Evolutionary conservation across 2,888 invertebrate genomes (phyloP).

Genomic region (Clepsis dumicolana): DNA sequence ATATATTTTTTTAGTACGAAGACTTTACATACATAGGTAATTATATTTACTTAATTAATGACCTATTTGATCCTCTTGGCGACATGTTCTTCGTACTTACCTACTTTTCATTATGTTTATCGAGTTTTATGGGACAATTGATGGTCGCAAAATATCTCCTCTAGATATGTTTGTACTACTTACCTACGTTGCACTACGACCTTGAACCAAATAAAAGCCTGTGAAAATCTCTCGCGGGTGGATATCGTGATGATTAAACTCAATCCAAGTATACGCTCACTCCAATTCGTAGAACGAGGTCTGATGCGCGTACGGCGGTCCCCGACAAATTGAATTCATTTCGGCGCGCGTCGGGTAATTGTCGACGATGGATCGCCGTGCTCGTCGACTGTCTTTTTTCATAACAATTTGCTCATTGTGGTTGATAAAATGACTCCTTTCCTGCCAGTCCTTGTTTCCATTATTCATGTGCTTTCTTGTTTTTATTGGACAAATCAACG

Average conservation of each 20-base stretch:
- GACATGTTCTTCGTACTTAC: too few relatives aligned
- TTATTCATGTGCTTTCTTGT: not conserved
- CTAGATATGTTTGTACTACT: too few relatives aligned
- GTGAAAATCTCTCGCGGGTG: not conserved
- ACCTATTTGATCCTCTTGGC: too few relatives aligned
- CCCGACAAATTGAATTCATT: slow-evolving; percentile 64
- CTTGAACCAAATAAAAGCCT: not conserved
- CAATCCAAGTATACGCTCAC: slow-evolving; percentile 3
- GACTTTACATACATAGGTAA: too few relatives aligned
- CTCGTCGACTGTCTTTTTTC: slow-evolving; percentile 25
- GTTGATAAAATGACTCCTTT: slow-evolving; percentile 1
- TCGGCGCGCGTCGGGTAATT: slow-evolving; percentile 60
- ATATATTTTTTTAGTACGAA: too few relatives aligned
- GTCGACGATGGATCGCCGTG: slow-evolving; percentile 55
- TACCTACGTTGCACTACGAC: too few relatives aligned
- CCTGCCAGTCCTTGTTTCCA: not conserved
- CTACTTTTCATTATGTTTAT: too few relatives aligned
- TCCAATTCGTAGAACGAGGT: slow-evolving; percentile 24
- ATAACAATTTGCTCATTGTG: slow-evolving; percentile 12
- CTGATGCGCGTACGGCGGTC: slow-evolving; percentile 23
- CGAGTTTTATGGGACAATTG: too few relatives aligned
- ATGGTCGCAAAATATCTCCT: too few relatives aligned
- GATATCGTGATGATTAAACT: not conserved
- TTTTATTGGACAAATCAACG: not conserved
- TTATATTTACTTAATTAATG: too few relatives aligned